Evolutionary conservation across 2,113 vertebrate genomes (phyloP), one percentile per base, ranked within the genome.

Genomic region (Paralichthys olivaceus): DNA sequence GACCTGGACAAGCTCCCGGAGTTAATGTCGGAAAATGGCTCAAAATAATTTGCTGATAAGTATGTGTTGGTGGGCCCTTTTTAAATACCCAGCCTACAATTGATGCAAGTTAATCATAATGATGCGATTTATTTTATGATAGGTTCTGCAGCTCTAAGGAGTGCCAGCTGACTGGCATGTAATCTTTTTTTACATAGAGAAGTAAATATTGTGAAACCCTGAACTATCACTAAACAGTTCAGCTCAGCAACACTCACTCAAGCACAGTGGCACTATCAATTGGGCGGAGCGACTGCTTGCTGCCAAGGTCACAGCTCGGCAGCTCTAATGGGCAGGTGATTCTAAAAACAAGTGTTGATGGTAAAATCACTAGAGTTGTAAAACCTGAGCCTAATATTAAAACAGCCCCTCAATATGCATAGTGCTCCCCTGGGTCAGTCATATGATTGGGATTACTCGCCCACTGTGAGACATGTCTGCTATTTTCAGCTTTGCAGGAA

Each of bases 401-500:
- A 17, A 61, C 3, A 2, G 25, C 12, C 29, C 13, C 4, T 19
- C n/a, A 77, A 71, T 29, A 64, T 76, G 15, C 45, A 34, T 20
- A 49, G 29, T 13, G 5, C 25, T 69, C 5, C 25, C 55, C 25
- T 34, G 37, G 34, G 9, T 58, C 34, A 23, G 58, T 55, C 53
- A 47, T 20, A 56, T 4, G 11, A 79, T 62, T 43, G 37, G 51
- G 60, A 63, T 37, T 56, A 60, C 28, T 34, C 45, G 49, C 62
- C 55, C 61, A 20, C 65, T 69, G 51, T 37, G 49, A 77, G 72
- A 68, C 64, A 75, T 47, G 62, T 55, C 57, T 56, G 54, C 69
- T 75, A 55, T 85, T 79, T 79, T 23, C 78, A 83, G 51, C 57
- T 57, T 75, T 20, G 67, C 56, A 60, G 77, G 83, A 84, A 84